phyloP scores from a whole-genome alignment of 2,797 vertebrate species.

The Cynodonichthys magdalenae region DNA sequence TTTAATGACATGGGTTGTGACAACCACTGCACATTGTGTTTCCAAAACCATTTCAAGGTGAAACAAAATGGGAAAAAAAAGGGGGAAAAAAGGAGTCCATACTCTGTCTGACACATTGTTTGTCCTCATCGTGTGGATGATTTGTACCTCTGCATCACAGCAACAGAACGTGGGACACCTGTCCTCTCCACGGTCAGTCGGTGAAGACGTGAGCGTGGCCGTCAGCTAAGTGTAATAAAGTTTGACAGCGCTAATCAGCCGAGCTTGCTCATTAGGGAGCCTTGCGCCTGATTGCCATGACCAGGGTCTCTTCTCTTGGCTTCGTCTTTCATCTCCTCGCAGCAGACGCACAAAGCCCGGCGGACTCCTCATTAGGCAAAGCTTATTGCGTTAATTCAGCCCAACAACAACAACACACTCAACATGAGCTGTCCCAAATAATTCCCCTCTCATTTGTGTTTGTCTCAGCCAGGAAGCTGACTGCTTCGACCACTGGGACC shows the following conservation, averaged over 20 bases:
- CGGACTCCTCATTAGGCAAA: constrained; percentile 72
- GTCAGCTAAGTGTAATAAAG: constrained; percentile 59
- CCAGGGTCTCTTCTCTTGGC: constrained; percentile 60
- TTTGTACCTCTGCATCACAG: constrained; percentile 35
- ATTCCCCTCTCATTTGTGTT: constrained; percentile 39
- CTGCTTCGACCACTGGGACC: constrained; percentile 30
- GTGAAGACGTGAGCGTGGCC: constrained; percentile 54
- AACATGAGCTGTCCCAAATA: constrained; percentile 62
- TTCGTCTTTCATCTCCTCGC: constrained; percentile 70
- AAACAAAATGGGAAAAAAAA: neutral
- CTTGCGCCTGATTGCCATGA: constrained; percentile 50
- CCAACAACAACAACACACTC: constrained; percentile 49
- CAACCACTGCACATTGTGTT: neutral
- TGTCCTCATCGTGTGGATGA: constrained; percentile 34
- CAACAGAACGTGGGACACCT: constrained; percentile 56
- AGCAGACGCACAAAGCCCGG: constrained; percentile 61
- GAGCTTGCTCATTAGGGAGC: constrained; percentile 62
- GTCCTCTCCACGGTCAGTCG: constrained; percentile 39
- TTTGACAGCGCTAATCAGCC: constrained; percentile 66
- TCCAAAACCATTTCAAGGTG: constrained; percentile 1
- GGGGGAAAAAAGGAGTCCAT: neutral
- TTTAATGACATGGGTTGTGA: constrained; percentile 7
- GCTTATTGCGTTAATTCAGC: constrained; percentile 67
- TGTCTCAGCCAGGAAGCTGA: constrained; percentile 32
- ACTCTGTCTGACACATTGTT: constrained; percentile 9